phyloP scores from a whole-genome alignment of 2,113 vertebrate genomes.

The Eurypyga helias region DNA sequence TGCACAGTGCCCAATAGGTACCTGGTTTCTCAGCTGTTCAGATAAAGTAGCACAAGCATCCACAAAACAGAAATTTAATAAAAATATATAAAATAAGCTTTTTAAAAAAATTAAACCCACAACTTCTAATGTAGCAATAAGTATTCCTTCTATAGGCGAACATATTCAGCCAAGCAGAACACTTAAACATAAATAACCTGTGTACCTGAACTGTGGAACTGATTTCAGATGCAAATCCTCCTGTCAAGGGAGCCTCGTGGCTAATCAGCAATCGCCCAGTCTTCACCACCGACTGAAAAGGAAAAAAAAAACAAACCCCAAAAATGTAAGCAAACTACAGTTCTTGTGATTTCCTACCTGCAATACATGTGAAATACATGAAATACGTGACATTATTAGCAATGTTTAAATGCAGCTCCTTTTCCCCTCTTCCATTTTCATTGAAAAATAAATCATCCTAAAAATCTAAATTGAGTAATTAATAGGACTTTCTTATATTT shows the following conservation, averaged over 20 bases:
- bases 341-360: background rate
- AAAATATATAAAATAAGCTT: background rate
- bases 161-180: background rate
- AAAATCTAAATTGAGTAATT: background rate
- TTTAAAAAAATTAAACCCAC: background rate
- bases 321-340: background rate
- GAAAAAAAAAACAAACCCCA: background rate
- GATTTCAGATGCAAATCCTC: constrained; percentile 97
- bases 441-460: background rate
- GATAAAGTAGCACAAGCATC: background rate
- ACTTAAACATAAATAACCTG: background rate
- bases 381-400: background rate
- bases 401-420: background rate
- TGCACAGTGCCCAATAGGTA: background rate
- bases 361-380: background rate
- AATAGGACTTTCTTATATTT: background rate
- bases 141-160: background rate
- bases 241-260: constrained; percentile 95
- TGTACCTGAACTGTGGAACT: constrained; percentile 93
- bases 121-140: background rate
- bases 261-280: constrained; percentile 94
- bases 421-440: background rate
- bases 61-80: background rate
- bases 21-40: background rate
- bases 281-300: constrained; percentile 91